Base-by-base conservation (phyloP, 2,797 vertebrate genomes). In the Alectoris magna region DNA sequence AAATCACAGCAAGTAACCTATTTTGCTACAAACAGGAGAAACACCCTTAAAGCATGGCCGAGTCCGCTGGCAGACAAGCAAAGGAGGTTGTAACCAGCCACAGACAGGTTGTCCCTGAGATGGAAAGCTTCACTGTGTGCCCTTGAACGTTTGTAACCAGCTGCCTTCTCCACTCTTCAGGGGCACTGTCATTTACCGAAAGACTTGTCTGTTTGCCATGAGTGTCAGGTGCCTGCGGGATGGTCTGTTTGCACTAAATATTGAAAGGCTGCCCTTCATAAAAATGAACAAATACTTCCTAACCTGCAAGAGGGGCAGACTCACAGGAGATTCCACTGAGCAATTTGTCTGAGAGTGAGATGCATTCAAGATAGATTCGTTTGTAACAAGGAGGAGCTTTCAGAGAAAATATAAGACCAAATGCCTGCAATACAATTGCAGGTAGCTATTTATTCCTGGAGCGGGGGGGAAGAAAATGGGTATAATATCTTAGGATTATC, bases 281-380 rank as follows among this genome's bases (percentile, higher is more conserved):
- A 97, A 97, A 97, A 95, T 92, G 96, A 97, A 96, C 96, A 98
- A 98, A 98, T 93, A 96, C 83, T 94, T 97, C 88, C 93, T 88
- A 91, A 92, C 93, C 95, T 94, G 63, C 93, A 88, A 96, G 96
- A 97, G 79, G 63, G 48, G 87, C 53, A 95, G 91, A 78, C 80
- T 97, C 97, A 83, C 8, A 34, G 85, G 93, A 96, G 96, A 95
- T 95, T 90, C 94, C 91, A 79, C 88, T 2, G 22, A 93, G 71
- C 82, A 93, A 94, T 96, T 95, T 93, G 90, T 93, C 93, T 95
- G 91, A 77, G 70, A 95, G 71, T 55, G 64, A 96, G 91, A 94
- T 38, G 77, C 34, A 19, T 68, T 97, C 91, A 49, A 90, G 74
- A 74, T 92, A 91, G 87, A 86, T 84, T 95, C 74, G 96, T 95